Base-by-base conservation (phyloP, 2,113 vertebrate species). In the Eptesicus fuscus region DNA sequence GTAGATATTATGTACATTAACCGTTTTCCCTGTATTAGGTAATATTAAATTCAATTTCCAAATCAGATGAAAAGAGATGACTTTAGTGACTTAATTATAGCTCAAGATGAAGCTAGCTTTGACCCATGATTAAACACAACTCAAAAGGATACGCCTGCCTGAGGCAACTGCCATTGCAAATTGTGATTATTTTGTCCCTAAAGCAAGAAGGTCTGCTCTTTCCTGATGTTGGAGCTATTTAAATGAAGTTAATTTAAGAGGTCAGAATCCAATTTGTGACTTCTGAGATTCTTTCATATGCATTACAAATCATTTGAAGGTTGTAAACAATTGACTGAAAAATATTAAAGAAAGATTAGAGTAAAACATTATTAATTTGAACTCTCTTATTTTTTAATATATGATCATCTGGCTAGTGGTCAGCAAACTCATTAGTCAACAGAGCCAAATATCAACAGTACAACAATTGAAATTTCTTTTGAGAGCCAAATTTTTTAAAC, bases 201-300 rank as follows among this genome's bases (percentile, higher is more conserved):
- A 97, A 93, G 76, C 65, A 91, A 93, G 87, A 82, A 87, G 76
- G 84, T 93, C 89, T 94, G 86, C 23, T 88, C 83, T 90, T 95
- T 93, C 53, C 63, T 92, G 76, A 88, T 87, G 69, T 84, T 53
- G 83, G 59, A 93, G 71, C 73, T 89, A 94, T 96, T 94, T 94
- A 93, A 97, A 77, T 90, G 65, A 95, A 95, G 76, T 96, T 94
- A 93, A 95, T 93, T 95, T 89, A 83, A 94, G 71, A 95, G 92
- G 93, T 97, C 95, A 96, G 51, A 94, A 87, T 94, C 89, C 65
- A 96, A 82, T 35, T 93, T 92, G 63, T 90, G 83, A 80, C 95
- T 95, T 88, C 76, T 94, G 83, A 87, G 86, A 71, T 88, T 79
- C 89, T 94, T 95, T 96, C 79, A 94, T 91, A 88, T 95, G 83